Evolutionary conservation across 2,888 invertebrate genomes (phyloP).

Genomic region (Dryadula phaetusa): DNA sequence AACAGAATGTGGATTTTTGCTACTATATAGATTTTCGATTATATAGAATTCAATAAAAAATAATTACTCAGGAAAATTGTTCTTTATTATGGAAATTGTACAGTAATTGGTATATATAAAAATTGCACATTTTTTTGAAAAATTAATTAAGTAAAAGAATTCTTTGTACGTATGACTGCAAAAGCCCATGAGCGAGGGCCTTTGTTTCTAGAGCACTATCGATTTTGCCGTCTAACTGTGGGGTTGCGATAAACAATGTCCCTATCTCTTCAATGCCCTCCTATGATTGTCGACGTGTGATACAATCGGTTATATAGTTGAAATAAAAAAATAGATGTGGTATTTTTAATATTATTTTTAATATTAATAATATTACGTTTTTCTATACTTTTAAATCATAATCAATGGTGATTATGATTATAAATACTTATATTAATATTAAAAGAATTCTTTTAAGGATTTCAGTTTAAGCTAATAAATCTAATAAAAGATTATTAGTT

Average conservation of each 20-base stretch:
- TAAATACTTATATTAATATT: too few relatives aligned
- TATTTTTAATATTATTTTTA: neutral
- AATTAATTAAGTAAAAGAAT: conserved; percentile 5
- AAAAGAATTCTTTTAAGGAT: too few relatives aligned
- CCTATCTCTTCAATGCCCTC: conserved; percentile 39
- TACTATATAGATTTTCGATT: too few relatives aligned
- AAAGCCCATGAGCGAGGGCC: conserved; percentile 9
- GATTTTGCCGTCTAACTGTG: conserved; percentile 38
- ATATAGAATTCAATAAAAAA: too few relatives aligned
- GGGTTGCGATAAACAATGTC: conserved; percentile 40
- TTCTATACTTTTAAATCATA: neutral
- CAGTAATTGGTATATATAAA: neutral
- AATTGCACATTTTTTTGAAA: too few relatives aligned
- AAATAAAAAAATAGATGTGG: conserved; percentile 20
- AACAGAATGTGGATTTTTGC: too few relatives aligned
- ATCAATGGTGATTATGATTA: too few relatives aligned
- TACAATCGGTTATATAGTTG: conserved; percentile 10
- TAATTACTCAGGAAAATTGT: too few relatives aligned
- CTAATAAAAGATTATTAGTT: too few relatives aligned
- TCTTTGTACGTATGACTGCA: neutral
- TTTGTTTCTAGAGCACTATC: conserved; percentile 43
- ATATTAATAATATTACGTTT: neutral
- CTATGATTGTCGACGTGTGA: conserved; percentile 35
- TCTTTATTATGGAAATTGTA: neutral
- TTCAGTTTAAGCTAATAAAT: too few relatives aligned